Evolutionary conservation across 1,140 invertebrate genomes (phyloP).

Genomic region (Drosophila tropicalis): DNA sequence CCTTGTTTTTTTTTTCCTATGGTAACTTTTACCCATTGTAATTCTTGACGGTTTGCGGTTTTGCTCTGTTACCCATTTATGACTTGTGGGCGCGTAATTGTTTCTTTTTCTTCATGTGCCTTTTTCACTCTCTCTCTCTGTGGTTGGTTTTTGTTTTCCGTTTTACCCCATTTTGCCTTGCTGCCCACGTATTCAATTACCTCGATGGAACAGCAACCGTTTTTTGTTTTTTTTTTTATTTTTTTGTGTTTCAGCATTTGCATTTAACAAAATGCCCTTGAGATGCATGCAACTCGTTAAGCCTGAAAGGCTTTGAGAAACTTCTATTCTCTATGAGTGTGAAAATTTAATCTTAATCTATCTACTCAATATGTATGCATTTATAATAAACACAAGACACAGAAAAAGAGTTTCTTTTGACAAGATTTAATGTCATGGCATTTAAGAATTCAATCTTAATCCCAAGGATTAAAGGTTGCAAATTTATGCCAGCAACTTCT

Average conservation of each 20-base stretch:
- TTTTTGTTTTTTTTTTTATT: too few species aligned
- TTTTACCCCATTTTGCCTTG: constrained; percentile 29
- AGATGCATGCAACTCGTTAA: neutral
- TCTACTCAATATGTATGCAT: too few species aligned
- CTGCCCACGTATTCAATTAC: constrained; percentile 68
- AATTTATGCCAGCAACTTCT: too few species aligned
- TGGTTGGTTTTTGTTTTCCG: neutral
- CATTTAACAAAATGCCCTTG: constrained; percentile 13
- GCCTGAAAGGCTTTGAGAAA: neutral
- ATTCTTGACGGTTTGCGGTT: constrained; percentile 13
- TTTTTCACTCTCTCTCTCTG: too few species aligned
- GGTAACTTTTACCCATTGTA: constrained; percentile 18
- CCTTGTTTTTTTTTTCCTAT: constrained; percentile 2
- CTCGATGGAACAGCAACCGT: constrained; percentile 25
- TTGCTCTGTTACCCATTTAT: constrained; percentile 39
- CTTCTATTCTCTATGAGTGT: too few species aligned
- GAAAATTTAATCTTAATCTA: too few species aligned
- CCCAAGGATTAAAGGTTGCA: too few species aligned
- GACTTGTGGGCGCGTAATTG: constrained; percentile 50
- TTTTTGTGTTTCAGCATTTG: constrained; percentile 29
- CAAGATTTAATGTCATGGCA: too few species aligned
- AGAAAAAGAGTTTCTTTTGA: too few species aligned
- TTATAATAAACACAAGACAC: too few species aligned
- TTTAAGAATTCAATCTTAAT: too few species aligned
- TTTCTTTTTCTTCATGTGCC: constrained; percentile 24